Evolutionary conservation across 2,113 vertebrate genomes (phyloP), one percentile per base, ranked within the genome.

Genomic region (Acinonyx jubatus): DNA sequence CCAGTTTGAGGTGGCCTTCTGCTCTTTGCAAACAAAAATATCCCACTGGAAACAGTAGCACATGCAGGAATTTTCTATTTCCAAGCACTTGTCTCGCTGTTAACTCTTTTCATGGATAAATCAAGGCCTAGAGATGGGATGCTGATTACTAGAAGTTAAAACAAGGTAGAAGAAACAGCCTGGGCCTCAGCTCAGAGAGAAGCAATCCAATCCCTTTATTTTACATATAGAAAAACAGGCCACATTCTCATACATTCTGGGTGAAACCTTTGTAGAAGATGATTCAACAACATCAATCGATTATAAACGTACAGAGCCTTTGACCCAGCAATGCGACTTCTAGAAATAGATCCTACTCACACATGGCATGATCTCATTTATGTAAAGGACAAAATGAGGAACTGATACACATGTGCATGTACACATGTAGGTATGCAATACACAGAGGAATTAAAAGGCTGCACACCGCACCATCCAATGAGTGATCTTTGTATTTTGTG

Each of bases 191-290:
- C 85, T 63, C 48, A 79, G 50, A 87, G 74, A 84, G 5, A 89
- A 79, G 38, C 52, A 87, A 80, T 78, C 63, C 68, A 94, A 95
- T 36, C 79, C 83, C 23, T 92, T 95, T 79, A 89, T 95, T 96
- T 79, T 33, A 45, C 48, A 88, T 25, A 14, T 7, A 90, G 61
- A 94, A 94, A 96, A 82, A 38, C 61, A 79, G 66, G n/a, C 69
- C 41, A 31, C 12, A 41, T 41, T 31, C 90, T 29, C 27, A n/a
- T 10, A 68, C 4, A 68, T 13, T 80, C 50, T 89, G 73, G n/a
- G 55, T 65, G 45, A 94, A 74, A 41, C 50, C 33, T 76, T 86
- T 69, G 55, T 13, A 79, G 52, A 96, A 61, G 80, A 87, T 57
- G 66, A 95, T 55, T 91, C 85, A 73, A 93, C 36, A 91, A 38